A percentile compares a stretch with the other conserved stretches of the same genome.
Conservation (phyloP, 2,888 invertebrate species). For the Drosophila anceps region DNA sequence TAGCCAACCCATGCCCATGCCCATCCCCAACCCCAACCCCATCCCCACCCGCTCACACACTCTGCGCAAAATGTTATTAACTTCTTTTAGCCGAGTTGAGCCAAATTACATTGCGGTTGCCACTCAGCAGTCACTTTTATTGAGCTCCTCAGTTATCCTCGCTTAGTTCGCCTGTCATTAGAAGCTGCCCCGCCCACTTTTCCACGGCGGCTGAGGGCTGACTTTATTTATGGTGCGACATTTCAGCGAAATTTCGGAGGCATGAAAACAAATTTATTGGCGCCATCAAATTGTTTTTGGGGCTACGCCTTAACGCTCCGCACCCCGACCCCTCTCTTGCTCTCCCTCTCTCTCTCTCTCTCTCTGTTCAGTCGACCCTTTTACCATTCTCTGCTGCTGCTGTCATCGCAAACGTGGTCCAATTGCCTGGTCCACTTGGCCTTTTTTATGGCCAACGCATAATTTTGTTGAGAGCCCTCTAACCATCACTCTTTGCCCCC, state of each 20-base stretch:
- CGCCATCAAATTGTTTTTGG: constrained; percentile 71
- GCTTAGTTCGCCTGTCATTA: constrained; percentile 37
- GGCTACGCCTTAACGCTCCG: constrained; percentile 36
- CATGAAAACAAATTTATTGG: constrained; percentile 76
- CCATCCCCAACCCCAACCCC: neutral
- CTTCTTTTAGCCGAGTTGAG: constrained; percentile 76
- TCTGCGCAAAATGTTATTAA: constrained; percentile 75
- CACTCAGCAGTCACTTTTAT: constrained; percentile 69
- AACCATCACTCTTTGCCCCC: constrained; percentile 5
- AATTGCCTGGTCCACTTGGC: constrained; percentile 51
- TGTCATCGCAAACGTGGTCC: constrained; percentile 36
- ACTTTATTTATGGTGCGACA: constrained; percentile 77
- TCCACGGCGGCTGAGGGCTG: neutral
- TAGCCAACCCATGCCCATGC: fast-evolving
- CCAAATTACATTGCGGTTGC: constrained; percentile 83
- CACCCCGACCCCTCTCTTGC: neutral
- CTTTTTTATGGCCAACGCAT: constrained; percentile 75
- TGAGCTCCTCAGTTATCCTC: constrained; percentile 41
- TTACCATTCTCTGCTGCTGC: neutral
- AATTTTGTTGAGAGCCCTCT: constrained; percentile 69
- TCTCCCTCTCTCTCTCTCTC: neutral
- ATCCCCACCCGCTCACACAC: constrained; percentile 1
- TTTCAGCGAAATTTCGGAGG: constrained; percentile 68
- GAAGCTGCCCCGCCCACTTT: constrained; percentile 35
- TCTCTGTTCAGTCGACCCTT: neutral